Percentiles rank a stretch among this genome's conserved stretches.
phyloP scores from a whole-genome alignment of 1,140 invertebrate genomes.

The Amphibalanus amphitrite region DNA sequence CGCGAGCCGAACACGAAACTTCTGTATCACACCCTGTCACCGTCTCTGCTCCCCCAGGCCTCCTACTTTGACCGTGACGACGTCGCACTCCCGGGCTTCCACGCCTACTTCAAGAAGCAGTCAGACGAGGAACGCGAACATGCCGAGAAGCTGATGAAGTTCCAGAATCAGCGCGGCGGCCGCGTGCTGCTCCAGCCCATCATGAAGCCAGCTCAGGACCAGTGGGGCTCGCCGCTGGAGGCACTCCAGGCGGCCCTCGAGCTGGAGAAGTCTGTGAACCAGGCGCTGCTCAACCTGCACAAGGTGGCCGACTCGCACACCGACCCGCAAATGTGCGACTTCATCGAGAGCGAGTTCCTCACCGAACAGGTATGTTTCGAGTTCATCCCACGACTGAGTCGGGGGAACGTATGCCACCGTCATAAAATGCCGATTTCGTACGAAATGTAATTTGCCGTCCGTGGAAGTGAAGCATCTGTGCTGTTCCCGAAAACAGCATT shows the following conservation, averaged over 20 bases:
- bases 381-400: neutral
- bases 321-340: neutral
- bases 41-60: constrained; percentile 23
- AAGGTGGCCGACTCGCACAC: neutral
- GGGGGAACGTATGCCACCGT: neutral
- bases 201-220: no score
- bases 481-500: no score
- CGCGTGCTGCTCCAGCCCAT: no score
- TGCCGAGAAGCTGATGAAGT: constrained; percentile 43
- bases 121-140: constrained; percentile 45
- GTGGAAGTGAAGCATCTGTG: no score
- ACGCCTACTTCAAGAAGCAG: constrained; percentile 37
- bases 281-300: constrained; percentile 11
- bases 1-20: no score
- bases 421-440: constrained; percentile 23
- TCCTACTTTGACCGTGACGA: constrained; percentile 44
- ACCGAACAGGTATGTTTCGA: no score
- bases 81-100: constrained; percentile 40
- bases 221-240: no score
- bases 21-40: no score
- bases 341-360: no score
- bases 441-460: no score
- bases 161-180: no score
- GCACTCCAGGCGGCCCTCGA: no score
- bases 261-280: constrained; percentile 37